Evolutionary conservation across 2,113 vertebrate species (phyloP), one percentile per base, ranked within the genome.

Genomic region (Rhombomys opimus): DNA sequence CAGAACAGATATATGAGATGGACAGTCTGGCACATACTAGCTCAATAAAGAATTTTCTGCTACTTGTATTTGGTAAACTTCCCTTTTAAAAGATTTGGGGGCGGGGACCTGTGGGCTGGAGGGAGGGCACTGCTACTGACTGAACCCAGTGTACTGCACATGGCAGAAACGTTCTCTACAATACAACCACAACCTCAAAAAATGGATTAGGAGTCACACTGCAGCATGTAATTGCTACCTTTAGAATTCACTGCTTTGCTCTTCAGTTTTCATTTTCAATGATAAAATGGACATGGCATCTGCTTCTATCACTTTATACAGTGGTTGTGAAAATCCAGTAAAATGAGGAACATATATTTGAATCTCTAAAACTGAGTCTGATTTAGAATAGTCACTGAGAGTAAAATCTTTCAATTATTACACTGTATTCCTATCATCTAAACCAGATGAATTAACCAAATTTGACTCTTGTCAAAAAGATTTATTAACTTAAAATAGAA

Each of bases 401-500:
- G 57, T 91, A 80, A 87, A 87, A 54, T 85, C 70, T 82, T 68
- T 78, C 18, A 91, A 91, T 68, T 84, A 4, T 86, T 72, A 87
- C 32, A 54, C 68, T 91, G 3, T 93, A 90, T 90, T 87, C 86
- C 68, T 15, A 94, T 84, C 59, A 93, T 57, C 90, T 90, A 90
- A 41, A 91, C 54, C 81, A 96, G 46, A 87, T 81, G 38, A 97
- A 96, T 96, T 94, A 94, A 93, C 76, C 95, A 96, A 95, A 94
- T 95, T 68, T 89, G 88, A 96, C 80, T 94, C 91, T 89, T 96
- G 76, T 97, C 80, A 95, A 96, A 97, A 97, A 97, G 85, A 91
- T 97, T 95, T 96, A 97, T 95, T 97, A 97, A 95, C 81, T 94
- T 97, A 97, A 97, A 97, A 96, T 95, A 97, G 91, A 32, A 18